These are phyloP conservation scores for Leucoraja erinaceus DNA, from an alignment of 2,113 vertebrate genomes.

Conservation along the genomic window DNA sequence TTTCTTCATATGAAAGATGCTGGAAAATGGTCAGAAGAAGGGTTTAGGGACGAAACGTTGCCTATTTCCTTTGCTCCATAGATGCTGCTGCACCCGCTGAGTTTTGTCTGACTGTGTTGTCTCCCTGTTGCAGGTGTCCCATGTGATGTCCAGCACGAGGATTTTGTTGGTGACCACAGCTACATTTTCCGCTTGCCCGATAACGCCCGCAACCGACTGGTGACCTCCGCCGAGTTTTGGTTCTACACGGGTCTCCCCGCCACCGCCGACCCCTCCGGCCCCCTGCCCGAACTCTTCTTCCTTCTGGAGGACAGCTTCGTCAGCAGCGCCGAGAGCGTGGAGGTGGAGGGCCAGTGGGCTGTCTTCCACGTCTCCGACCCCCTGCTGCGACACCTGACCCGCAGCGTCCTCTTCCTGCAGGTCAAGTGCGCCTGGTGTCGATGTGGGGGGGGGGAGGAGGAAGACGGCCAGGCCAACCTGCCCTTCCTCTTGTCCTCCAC, in stretches of 20 bases:
- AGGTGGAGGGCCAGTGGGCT: conserved; percentile 57
- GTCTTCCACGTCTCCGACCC: conserved; percentile 54
- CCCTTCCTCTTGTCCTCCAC: conserved; percentile 73
- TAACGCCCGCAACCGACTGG: conserved; percentile 50
- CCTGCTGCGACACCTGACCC: conserved; percentile 49
- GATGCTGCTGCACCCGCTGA: too few relatives aligned
- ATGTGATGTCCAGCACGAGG: conserved; percentile 45
- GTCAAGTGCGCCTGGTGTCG: conserved; percentile 66
- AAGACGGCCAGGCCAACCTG: conserved; percentile 54
- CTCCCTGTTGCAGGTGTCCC: conserved; percentile 49
- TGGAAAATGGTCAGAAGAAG: too few relatives aligned
- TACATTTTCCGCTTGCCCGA: conserved; percentile 74
- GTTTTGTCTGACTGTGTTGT: too few relatives aligned
- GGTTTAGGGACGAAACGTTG: too few relatives aligned
- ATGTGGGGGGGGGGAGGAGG: conserved; percentile 49
- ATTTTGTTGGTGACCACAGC: conserved; percentile 55
- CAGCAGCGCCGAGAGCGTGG: conserved; percentile 45
- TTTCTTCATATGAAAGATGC: too few relatives aligned
- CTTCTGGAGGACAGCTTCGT: conserved; percentile 47
- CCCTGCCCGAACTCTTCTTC: conserved; percentile 45
- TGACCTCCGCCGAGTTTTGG: conserved; percentile 78
- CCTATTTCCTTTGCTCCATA: too few relatives aligned
- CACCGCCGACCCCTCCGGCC: background rate
- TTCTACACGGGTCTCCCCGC: conserved; percentile 66
- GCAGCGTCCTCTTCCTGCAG: conserved; percentile 62